A percentile compares a stretch with the other conserved stretches of the same genome.
Conservation (phyloP, 2,888 invertebrate genomes). For the Alsophila aescularia region DNA sequence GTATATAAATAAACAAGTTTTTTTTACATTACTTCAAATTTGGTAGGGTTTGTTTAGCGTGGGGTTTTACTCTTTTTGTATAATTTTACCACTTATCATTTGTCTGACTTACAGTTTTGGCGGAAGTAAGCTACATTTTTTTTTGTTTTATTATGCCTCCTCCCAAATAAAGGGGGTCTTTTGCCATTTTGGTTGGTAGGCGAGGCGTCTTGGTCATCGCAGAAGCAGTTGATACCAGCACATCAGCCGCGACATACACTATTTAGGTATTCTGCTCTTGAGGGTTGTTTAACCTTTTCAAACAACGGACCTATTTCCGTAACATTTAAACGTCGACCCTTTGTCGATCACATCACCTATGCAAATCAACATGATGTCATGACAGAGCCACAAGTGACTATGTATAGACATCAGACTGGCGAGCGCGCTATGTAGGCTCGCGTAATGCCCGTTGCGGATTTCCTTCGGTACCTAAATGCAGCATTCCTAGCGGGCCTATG, state of each 20-base stretch:
- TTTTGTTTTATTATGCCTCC: too few species aligned
- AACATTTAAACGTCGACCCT: conserved; percentile 44
- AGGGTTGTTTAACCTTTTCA: conserved; percentile 25
- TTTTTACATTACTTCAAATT: too few species aligned
- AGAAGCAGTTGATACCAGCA: too few species aligned
- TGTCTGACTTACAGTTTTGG: too few species aligned
- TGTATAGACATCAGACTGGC: conserved; percentile 53
- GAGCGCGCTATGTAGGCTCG: conserved; percentile 56
- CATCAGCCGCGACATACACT: conserved; percentile 34
- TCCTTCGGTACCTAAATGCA: conserved; percentile 77
- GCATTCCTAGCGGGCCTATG: conserved; percentile 71
- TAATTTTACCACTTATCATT: too few species aligned
- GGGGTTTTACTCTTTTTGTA: too few species aligned
- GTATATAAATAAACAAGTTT: too few species aligned
- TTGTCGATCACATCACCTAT: conserved; percentile 60
- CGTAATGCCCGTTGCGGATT: conserved; percentile 77
- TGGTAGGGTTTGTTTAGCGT: too few species aligned
- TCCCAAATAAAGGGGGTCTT: too few species aligned
- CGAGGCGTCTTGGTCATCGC: too few species aligned
- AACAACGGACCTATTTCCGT: conserved; percentile 40
- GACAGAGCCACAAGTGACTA: conserved; percentile 30
- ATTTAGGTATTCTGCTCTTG: conserved; percentile 21
- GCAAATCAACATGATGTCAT: conserved; percentile 73
- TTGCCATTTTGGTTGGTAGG: too few species aligned
- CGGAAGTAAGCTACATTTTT: too few species aligned